Evolutionary conservation across 2,888 invertebrate species (phyloP).

Genomic region (Epistrophe eligans): DNA sequence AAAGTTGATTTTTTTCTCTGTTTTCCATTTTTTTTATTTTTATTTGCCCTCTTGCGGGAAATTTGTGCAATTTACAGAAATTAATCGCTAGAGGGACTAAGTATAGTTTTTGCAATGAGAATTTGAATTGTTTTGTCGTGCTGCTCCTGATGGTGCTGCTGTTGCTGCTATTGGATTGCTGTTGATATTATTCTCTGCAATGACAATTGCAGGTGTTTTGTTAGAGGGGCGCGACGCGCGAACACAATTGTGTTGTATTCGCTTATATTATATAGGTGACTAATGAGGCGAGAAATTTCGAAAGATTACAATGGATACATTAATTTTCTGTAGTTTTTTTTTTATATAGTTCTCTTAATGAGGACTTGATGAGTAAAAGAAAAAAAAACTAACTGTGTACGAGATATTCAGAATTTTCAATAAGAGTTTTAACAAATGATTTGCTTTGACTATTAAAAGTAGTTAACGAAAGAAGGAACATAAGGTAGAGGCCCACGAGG

Average conservation of each 20-base stretch:
- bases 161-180: background rate
- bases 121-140: conserved; percentile 49
- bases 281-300: conserved; percentile 70
- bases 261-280: conserved; percentile 59
- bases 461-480: too few relatives aligned
- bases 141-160: background rate
- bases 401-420: background rate
- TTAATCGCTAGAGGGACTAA: conserved; percentile 28
- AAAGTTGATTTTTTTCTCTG: conserved; percentile 21
- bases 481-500: too few relatives aligned
- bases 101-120: conserved; percentile 9
- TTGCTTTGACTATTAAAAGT: too few relatives aligned
- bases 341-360: conserved; percentile 47
- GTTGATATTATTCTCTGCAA: conserved; percentile 10
- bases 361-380: background rate
- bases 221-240: conserved; percentile 46
- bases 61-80: conserved; percentile 51
- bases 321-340: conserved; percentile 24
- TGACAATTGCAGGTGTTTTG: conserved; percentile 71
- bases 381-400: background rate
- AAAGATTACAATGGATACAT: conserved; percentile 55
- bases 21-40: conserved; percentile 6
- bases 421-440: too few relatives aligned
- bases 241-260: conserved; percentile 47
- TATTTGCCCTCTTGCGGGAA: conserved; percentile 23